Evolutionary conservation across 2,113 vertebrate species (phyloP).

Genomic region (Felis chaus): DNA sequence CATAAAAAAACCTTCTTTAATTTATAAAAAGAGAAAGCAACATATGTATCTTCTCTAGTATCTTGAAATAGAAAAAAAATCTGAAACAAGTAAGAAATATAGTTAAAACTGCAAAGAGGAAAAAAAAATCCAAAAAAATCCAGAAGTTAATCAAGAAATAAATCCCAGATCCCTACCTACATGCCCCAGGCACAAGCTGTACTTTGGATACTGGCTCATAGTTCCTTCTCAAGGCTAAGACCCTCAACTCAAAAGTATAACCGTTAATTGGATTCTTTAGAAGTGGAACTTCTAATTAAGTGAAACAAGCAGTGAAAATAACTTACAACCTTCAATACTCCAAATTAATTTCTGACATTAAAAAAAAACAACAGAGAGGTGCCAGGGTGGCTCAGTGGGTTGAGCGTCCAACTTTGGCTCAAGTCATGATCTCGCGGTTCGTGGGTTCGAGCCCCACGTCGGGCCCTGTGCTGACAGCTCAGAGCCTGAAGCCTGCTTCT

Average conservation of each 20-base stretch:
- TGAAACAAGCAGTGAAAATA: background rate
- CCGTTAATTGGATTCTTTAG: background rate
- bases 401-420: no score
- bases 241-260: no score
- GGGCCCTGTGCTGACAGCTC: no score
- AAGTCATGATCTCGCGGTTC: no score
- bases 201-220: background rate
- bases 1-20: no score
- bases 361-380: no score
- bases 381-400: no score
- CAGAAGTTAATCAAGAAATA: background rate
- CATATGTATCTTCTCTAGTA: background rate
- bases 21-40: background rate
- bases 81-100: background rate
- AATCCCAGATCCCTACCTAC: no score
- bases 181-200: rapidly evolving
- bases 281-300: no score
- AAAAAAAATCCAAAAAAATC: background rate
- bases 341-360: no score
- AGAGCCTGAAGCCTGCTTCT: no score
- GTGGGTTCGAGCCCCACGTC: no score
- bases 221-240: background rate
- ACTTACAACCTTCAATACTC: background rate
- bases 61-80: background rate
- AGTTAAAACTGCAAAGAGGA: background rate